Percentiles rank a stretch among this genome's conserved stretches.
These are phyloP conservation scores for Erebia palarica DNA, from an alignment of 2,888 invertebrate genomes.

Conservation along the genomic window DNA sequence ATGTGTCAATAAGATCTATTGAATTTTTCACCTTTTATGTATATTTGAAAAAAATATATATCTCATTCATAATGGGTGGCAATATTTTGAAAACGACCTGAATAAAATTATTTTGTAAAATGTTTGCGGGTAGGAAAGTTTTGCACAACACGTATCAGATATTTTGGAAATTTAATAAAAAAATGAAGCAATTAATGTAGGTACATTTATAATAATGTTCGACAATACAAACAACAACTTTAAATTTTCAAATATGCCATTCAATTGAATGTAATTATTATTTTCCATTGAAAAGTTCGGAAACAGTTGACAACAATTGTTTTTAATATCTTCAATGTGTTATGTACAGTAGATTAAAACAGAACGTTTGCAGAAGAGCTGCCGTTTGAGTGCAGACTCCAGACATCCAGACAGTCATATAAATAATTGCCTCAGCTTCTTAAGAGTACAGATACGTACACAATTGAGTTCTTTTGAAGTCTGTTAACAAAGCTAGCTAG, in stretches of 20 bases:
- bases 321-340: neutral
- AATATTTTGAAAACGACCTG: slow-evolving; percentile 14
- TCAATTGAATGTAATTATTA: too few species aligned
- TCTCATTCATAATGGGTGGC: neutral
- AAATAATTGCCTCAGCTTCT: slow-evolving; percentile 1
- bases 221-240: too few species aligned
- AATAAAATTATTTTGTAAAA: too few species aligned
- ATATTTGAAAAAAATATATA: neutral
- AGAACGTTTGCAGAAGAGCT: neutral
- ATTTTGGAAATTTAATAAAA: too few species aligned
- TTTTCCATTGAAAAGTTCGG: too few species aligned
- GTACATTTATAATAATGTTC: too few species aligned
- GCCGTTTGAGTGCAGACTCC: neutral
- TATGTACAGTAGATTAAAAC: neutral
- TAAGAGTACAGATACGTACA: neutral
- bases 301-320: too few species aligned
- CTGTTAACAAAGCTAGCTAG: slow-evolving; percentile 18
- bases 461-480: slow-evolving; percentile 18
- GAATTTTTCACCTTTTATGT: slow-evolving; percentile 17
- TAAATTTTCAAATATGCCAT: too few species aligned
- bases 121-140: too few species aligned
- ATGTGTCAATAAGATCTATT: slow-evolving; percentile 37
- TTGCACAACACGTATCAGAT: too few species aligned
- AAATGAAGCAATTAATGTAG: too few species aligned
- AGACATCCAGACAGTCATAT: neutral